phyloP scores from a whole-genome alignment of 1,140 invertebrate genomes.

The Aphelinus certus region DNA sequence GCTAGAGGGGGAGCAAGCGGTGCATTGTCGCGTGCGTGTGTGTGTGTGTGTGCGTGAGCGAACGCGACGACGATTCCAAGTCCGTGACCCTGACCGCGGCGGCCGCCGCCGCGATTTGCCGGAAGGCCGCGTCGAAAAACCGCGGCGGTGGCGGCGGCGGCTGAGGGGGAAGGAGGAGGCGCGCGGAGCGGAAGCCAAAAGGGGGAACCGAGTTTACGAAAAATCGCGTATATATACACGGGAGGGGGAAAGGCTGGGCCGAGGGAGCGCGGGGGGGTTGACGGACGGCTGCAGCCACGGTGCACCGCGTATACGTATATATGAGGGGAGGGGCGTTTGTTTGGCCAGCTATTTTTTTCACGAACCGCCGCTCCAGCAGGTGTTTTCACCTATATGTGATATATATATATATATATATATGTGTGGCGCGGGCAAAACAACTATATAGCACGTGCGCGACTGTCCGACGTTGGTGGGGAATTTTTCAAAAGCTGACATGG shows the following conservation, averaged over 20 bases:
- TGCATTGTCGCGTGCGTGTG: background rate
- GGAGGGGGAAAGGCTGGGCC: too few relatives aligned
- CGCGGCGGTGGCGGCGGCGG: background rate
- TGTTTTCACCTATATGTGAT: too few relatives aligned
- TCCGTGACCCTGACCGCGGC: conserved; percentile 37
- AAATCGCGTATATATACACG: background rate
- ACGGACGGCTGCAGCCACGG: background rate
- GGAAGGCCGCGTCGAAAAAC: conserved; percentile 27
- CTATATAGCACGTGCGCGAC: too few relatives aligned
- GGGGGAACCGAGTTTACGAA: conserved; percentile 1
- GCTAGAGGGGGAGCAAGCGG: background rate
- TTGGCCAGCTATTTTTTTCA: conserved; percentile 1
- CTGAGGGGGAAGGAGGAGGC: too few relatives aligned
- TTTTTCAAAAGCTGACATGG: too few relatives aligned
- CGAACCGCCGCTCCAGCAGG: too few relatives aligned
- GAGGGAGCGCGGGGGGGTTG: too few relatives aligned
- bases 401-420: too few relatives aligned
- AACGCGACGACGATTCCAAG: background rate
- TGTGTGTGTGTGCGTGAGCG: background rate
- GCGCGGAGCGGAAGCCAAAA: background rate
- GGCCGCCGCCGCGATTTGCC: background rate
- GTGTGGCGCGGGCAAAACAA: too few relatives aligned
- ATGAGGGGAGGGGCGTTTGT: background rate
- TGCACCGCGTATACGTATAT: too few relatives aligned
- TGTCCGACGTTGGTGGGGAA: too few relatives aligned